These are phyloP conservation scores for Sprattus sprattus DNA, from an alignment of 2,113 vertebrate species.

Conservation along the genomic window DNA sequence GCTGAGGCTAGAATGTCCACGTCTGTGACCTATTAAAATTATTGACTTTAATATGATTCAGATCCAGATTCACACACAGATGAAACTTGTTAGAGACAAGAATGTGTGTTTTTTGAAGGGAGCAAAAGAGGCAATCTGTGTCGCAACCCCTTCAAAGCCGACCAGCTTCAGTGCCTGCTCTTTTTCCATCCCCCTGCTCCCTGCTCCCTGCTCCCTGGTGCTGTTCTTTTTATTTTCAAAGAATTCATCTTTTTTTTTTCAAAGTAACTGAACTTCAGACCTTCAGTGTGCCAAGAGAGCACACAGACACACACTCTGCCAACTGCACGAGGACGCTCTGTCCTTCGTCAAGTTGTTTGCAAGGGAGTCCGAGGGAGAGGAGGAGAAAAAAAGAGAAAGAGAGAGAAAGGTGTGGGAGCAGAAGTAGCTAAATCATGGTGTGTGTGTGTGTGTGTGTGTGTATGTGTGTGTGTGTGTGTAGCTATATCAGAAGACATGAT, in stretches of 20 bases:
- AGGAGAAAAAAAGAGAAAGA: slow-evolving; percentile 23
- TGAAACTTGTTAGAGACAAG: neutral
- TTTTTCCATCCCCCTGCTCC: neutral
- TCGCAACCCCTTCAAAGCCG: neutral
- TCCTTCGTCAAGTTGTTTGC: neutral
- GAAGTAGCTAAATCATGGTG: neutral
- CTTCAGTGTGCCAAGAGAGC: slow-evolving; percentile 9
- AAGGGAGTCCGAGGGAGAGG: neutral
- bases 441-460: no score
- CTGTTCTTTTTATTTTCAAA: slow-evolving; percentile 1
- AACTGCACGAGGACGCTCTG: neutral
- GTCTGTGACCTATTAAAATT: no score
- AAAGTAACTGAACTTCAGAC: slow-evolving; percentile 10
- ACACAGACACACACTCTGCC: slow-evolving; percentile 10
- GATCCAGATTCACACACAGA: neutral
- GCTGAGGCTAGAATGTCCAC: no score
- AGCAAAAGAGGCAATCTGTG: neutral
- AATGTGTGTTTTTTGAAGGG: neutral
- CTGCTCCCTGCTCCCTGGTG: neutral
- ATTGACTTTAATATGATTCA: neutral
- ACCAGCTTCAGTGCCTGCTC: neutral
- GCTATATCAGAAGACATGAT: no score
- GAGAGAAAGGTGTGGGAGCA: slow-evolving; percentile 22
- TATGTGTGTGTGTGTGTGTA: no score
- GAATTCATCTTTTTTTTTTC: neutral